Conservation (phyloP, 2,113 vertebrate genomes). For the cattle (Bos taurus) region ARS-UCD2.0 NC_037347.1:66997501-66998000, state of each 20-base stretch:
- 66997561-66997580: neutral
- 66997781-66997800: neutral
- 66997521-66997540: neutral
- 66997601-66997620: neutral
- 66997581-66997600: neutral
- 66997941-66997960: neutral
- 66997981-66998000: accelerated
- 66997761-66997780: neutral
- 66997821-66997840: neutral
- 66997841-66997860: neutral
- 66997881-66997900: neutral
- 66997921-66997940: neutral
- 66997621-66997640: accelerated
- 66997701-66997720: conserved; percentile 36
- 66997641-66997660: neutral
- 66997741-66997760: conserved; percentile 41
- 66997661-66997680: neutral
- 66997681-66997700: conserved; percentile 27
- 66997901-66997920: neutral
- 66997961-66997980: neutral
- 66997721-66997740: conserved; percentile 3
- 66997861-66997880: neutral
- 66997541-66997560: neutral
- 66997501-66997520: neutral
- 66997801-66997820: conserved; percentile 34